Conservation (phyloP, 2,113 vertebrate species). For the Donacobius atricapilla region DNA sequence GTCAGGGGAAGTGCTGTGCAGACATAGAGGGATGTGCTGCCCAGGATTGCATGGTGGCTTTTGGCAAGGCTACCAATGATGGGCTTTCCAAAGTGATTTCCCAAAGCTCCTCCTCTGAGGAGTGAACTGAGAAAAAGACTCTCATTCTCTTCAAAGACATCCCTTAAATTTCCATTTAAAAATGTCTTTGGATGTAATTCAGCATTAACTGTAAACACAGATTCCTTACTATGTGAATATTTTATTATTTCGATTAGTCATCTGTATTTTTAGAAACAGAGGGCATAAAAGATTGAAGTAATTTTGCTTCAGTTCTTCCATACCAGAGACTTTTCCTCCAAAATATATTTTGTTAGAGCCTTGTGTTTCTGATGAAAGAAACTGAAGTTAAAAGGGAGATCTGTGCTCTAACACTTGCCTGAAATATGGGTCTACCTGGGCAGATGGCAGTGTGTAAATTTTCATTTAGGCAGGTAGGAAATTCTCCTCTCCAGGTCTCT, state of each 20-base stretch:
- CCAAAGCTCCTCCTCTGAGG: not conserved
- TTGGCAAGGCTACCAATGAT: rapidly evolving
- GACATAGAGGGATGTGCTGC: rapidly evolving
- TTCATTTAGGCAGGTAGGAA: not conserved
- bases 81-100: not conserved
- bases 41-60: not conserved
- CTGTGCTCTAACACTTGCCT: not conserved
- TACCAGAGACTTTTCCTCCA: not conserved
- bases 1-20: not conserved
- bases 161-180: not conserved
- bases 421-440: not conserved
- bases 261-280: constrained; percentile 65
- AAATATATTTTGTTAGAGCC: not conserved
- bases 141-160: not conserved
- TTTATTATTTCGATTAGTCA: constrained; percentile 63
- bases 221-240: constrained; percentile 66
- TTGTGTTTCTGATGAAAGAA: not conserved
- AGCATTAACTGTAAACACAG: constrained; percentile 4
- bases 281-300: constrained; percentile 67
- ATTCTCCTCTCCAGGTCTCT: not conserved
- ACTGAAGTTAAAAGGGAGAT: not conserved
- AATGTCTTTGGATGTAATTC: not conserved
- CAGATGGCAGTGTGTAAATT: not conserved
- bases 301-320: constrained; percentile 44
- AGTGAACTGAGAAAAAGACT: not conserved